Evolutionary conservation across 2,113 vertebrate species (phyloP).

Genomic region (Prochilodus magdalenae): DNA sequence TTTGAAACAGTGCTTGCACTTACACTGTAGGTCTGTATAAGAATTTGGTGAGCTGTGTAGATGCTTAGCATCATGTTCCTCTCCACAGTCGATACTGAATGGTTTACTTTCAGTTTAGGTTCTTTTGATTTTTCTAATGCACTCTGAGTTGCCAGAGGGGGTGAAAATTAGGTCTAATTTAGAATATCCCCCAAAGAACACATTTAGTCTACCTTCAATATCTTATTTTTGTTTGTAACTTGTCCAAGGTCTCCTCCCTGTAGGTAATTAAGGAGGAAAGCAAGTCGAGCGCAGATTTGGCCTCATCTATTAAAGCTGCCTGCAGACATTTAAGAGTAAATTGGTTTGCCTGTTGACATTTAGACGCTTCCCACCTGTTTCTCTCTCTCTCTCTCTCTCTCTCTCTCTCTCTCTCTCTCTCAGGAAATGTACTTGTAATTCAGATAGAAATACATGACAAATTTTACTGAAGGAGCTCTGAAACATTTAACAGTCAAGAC

Average conservation of each 20-base stretch:
- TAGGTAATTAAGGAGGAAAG: slow-evolving; percentile 23
- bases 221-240: slow-evolving; percentile 15
- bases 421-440: background rate
- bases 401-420: background rate
- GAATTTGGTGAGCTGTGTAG: background rate
- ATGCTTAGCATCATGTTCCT: background rate
- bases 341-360: slow-evolving; percentile 29
- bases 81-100: background rate
- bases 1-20: background rate
- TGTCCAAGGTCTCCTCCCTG: slow-evolving; percentile 5
- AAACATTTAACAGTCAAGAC: background rate
- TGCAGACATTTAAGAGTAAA: slow-evolving; percentile 26
- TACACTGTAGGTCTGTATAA: too few species aligned
- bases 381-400: background rate
- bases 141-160: background rate
- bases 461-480: background rate
- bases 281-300: slow-evolving; percentile 5
- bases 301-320: slow-evolving; percentile 21
- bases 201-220: background rate
- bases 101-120: background rate
- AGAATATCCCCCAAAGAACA: background rate
- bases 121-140: background rate
- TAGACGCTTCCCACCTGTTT: slow-evolving; percentile 4
- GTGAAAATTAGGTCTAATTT: background rate
- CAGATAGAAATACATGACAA: slow-evolving; percentile 14